Evolutionary conservation across 2,113 vertebrate genomes (phyloP).

Genomic region (Ammospiza caudacuta): DNA sequence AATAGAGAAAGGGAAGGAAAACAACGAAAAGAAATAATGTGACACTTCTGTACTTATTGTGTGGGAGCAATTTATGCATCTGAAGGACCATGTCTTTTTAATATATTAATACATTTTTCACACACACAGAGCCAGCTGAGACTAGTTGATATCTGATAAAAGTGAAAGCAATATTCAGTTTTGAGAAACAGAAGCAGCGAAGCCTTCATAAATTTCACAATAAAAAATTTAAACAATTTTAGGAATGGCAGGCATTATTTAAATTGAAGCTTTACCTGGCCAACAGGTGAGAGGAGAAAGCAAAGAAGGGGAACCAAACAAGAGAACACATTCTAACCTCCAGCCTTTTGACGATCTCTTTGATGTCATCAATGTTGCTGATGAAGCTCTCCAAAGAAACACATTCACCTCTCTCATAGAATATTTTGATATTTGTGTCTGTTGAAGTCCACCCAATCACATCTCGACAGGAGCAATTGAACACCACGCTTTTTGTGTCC

Average conservation of each 20-base stretch:
- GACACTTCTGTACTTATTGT: background rate
- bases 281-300: accelerated
- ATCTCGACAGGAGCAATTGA: slow-evolving; percentile 93
- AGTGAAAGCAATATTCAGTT: background rate
- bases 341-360: slow-evolving; percentile 92
- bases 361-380: slow-evolving; percentile 90
- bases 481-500: slow-evolving; percentile 89
- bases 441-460: slow-evolving; percentile 95
- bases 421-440: slow-evolving; percentile 90
- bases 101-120: background rate
- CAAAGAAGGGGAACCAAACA: background rate
- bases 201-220: accelerated
- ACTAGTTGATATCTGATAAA: background rate
- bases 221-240: background rate
- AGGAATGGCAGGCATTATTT: background rate
- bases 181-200: background rate
- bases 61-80: background rate
- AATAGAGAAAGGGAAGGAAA: background rate
- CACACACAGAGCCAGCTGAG: background rate
- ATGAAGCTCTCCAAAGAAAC: slow-evolving; percentile 90
- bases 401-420: slow-evolving; percentile 94
- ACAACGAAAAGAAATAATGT: background rate
- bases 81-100: background rate
- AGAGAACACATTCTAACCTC: slow-evolving; percentile 83
- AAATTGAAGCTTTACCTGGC: background rate